phyloP scores from a whole-genome alignment of 2,113 vertebrate species.

The Mola mola region DNA sequence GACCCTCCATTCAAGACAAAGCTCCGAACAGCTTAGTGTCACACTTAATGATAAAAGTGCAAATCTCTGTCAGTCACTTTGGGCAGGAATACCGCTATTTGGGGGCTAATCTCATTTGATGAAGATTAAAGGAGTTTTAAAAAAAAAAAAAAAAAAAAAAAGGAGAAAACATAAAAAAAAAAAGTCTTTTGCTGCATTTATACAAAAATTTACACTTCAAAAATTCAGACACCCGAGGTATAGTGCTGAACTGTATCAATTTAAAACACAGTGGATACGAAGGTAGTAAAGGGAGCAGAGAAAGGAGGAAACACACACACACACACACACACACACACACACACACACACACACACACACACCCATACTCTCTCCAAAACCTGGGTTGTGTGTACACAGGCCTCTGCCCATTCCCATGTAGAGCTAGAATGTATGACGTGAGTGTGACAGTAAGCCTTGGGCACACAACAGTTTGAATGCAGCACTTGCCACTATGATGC shows the following conservation, averaged over 20 bases:
- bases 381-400: slow-evolving; percentile 50
- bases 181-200: slow-evolving; percentile 52
- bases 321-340: slow-evolving; percentile 18
- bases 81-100: slow-evolving; percentile 88
- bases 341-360: slow-evolving; percentile 21
- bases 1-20: slow-evolving; percentile 93
- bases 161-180: slow-evolving; percentile 49
- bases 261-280: slow-evolving; percentile 44
- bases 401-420: slow-evolving; percentile 70
- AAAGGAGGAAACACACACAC: slow-evolving; percentile 42
- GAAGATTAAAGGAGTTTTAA: slow-evolving; percentile 87
- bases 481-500: slow-evolving; percentile 80
- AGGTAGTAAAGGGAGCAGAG: slow-evolving; percentile 79
- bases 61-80: slow-evolving; percentile 94
- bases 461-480: slow-evolving; percentile 73
- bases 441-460: slow-evolving; percentile 75
- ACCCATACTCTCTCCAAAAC: slow-evolving; percentile 58
- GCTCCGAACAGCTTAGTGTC: slow-evolving; percentile 90
- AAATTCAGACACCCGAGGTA: slow-evolving; percentile 21
- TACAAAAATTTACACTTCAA: slow-evolving; percentile 33
- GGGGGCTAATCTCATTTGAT: slow-evolving; percentile 96
- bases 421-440: slow-evolving; percentile 77
- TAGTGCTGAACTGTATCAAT: slow-evolving; percentile 16
- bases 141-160: slow-evolving; percentile 19
- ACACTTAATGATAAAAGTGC: slow-evolving; percentile 96